Conservation (phyloP, 1,140 invertebrate species). For the Amyelois transitella region DNA sequence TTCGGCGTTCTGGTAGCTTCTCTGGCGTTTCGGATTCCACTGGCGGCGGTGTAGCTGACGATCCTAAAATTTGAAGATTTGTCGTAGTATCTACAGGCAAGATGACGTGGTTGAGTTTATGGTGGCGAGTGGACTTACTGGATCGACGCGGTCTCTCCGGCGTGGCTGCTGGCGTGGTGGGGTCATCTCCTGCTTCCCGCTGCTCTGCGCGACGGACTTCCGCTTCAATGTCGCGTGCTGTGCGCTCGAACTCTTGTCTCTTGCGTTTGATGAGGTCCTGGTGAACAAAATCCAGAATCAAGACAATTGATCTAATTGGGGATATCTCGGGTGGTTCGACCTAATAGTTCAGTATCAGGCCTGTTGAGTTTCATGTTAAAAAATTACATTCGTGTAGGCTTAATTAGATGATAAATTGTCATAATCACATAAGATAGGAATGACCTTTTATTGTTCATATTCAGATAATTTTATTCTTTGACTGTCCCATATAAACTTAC, state of each 20-base stretch:
- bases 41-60: slow-evolving; percentile 56
- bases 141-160: slow-evolving; percentile 27
- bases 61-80: slow-evolving; percentile 28
- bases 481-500: too few relatives aligned
- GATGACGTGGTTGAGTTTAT: background rate
- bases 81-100: background rate
- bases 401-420: too few relatives aligned
- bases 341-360: too few relatives aligned
- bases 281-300: background rate
- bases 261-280: slow-evolving; percentile 65
- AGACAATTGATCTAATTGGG: background rate
- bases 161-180: slow-evolving; percentile 27
- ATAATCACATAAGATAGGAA: too few relatives aligned
- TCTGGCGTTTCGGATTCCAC: slow-evolving; percentile 52
- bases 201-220: slow-evolving; percentile 57
- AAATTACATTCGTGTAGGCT: too few relatives aligned
- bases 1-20: slow-evolving; percentile 42
- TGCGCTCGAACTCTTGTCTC: slow-evolving; percentile 63
- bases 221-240: slow-evolving; percentile 67
- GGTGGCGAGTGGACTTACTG: too few relatives aligned
- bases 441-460: too few relatives aligned
- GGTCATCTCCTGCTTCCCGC: slow-evolving; percentile 26
- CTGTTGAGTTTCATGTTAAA: too few relatives aligned
- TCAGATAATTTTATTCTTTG: too few relatives aligned
- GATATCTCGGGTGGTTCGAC: too few relatives aligned